Base-by-base conservation (phyloP, 2,888 invertebrate species). In the Fragum fragum region DNA sequence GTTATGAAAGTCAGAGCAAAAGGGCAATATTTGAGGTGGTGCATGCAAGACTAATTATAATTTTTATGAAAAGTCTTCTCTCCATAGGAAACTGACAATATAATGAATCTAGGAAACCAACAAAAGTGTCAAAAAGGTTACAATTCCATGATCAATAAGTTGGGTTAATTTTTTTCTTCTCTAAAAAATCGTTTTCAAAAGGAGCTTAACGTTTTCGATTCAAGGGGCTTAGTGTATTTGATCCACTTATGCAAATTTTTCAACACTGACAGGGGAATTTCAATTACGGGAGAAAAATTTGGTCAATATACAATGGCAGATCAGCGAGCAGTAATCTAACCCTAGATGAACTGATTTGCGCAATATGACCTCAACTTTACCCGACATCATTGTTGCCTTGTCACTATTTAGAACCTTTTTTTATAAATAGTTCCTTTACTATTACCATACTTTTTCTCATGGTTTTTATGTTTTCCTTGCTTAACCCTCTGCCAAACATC, bases 181-280 rank as follows among this genome's bases (percentile, higher is more conserved):
- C 47, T 47, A 47, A 47, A 47, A 47, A 47, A 47, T 47, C 47
- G 5, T 47, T 18, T n/a, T n/a, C 47, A 47, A 47, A 47, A 47
- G 47, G 16, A 14, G 47, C 47, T 47, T 47, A 47, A 47, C 47
- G 18, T n/a, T 47, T 57, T 28, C 57, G 47, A 47, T 47, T 47
- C 18, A n/a, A 47, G 47, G n/a, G 47, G 47, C 47, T 47, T 47
- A 47, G 47, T n/a, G 47, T 47, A 47, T 47, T 47, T 47, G 47
- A 42, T 66, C 47, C 66, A 66, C 23, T 66, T 66, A 66, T 66
- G 66, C 36, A 66, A 66, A 66, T 66, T 66, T 66, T 42, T 66
- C 39, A 36, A 66, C 66, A 42, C 36, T 66, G 36, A 66, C 42
- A 36, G 66, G 61, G n/a, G 36, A 66, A 66, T 66, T 66, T 66